Base-by-base conservation (phyloP, 2,113 vertebrate genomes). In the Phaetusa simplex region DNA sequence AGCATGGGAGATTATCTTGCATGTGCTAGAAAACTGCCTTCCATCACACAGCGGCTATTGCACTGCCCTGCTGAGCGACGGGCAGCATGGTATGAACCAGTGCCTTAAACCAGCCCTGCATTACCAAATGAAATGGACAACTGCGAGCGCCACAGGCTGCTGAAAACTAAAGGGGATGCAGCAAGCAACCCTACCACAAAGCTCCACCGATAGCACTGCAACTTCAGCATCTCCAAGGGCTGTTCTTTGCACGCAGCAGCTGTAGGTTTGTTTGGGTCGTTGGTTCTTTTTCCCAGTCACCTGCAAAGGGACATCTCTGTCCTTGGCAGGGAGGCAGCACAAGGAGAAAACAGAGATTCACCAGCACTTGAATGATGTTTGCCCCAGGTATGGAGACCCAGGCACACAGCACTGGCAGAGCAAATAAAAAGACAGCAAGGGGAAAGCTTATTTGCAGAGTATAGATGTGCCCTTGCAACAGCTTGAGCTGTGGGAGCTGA, bases 171-270 rank as follows among this genome's bases (percentile, higher is more conserved):
- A 50, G 26, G 13, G 26, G 20, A 58, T 22, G 8, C 59, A 74
- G 47, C 26, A n/a, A 62, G 49, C 32, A 53, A 23, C 4, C 16
- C 32, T 27, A 9, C 26, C 0, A 2, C 64, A 81, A 62, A 91
- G 67, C 45, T 58, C 19, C 42, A 17, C 16, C 0, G 2, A n/a
- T 0, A 34, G 36, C 18, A 80, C 32, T 4, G 8, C 8, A 5
- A 9, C 72, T 72, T 45, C 67, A 53, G 53, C 74, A 53, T n/a
- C 62, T 21, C 14, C 42, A 30, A 4, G 50, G 74, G 49, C 76
- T 61, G 62, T 3, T 66, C 65, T 53, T 38, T 4, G 49, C 80
- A 78, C 21, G 38, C 6, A 62, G 22, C 21, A 62, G 27, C 76
- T 23, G 11, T 1, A 65, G 14, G 36, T 40, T 81, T 45, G 45